A percentile compares a stretch with the other conserved stretches of the same genome.
These are phyloP conservation scores for Podarcis lilfordi DNA, from an alignment of 2,797 vertebrate genomes.

Conservation along the genomic window DNA sequence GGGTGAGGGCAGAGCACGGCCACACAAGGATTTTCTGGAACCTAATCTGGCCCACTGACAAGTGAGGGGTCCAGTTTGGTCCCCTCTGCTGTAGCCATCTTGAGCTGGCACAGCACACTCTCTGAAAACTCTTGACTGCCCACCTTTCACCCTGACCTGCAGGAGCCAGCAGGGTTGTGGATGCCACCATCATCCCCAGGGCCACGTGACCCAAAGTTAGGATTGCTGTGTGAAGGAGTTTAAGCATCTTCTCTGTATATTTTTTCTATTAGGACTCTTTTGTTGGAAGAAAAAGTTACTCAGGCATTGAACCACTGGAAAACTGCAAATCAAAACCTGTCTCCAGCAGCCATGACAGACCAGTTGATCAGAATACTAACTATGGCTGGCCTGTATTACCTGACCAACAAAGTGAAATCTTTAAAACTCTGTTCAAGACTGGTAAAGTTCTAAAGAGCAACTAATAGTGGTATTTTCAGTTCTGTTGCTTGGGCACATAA, in stretches of 20 bases:
- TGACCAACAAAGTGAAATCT: constrained; percentile 69
- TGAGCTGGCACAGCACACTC: no score
- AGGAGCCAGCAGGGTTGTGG: not conserved
- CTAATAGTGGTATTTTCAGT: constrained; percentile 12
- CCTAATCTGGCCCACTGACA: no score
- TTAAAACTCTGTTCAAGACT: constrained; percentile 59
- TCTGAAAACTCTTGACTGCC: no score
- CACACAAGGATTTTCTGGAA: no score
- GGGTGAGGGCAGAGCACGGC: no score
- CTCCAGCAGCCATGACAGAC: constrained; percentile 55
- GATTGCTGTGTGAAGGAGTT: not conserved
- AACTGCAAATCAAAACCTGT: constrained; percentile 38
- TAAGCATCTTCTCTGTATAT: not conserved
- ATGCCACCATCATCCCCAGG: no score
- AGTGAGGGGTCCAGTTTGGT: no score
- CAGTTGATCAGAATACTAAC: constrained; percentile 67
- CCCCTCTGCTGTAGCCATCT: no score
- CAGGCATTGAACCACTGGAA: constrained; percentile 67
- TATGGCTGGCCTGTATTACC: constrained; percentile 68
- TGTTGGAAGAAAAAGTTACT: constrained; percentile 60
- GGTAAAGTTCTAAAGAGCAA: constrained; percentile 68
- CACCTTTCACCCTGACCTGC: no score
- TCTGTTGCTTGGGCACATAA: not conserved
- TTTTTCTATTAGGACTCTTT: constrained; percentile 53
- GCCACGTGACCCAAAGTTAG: not conserved